These are phyloP conservation scores for Lasius platythorax DNA, from an alignment of 2,888 invertebrate species.

Conservation along the genomic window DNA sequence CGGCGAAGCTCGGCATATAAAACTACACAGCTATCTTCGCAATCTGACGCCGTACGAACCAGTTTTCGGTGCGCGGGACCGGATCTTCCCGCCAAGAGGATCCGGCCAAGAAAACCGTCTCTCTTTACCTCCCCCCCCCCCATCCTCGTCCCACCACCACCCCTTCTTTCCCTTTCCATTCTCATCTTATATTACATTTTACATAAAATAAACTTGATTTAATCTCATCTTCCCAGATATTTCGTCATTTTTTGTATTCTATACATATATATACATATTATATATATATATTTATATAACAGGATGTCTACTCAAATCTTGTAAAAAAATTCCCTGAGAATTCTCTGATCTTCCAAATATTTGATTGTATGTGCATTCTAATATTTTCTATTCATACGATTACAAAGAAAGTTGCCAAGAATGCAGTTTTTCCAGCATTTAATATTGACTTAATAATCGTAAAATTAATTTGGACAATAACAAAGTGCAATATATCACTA, in stretches of 20 bases:
- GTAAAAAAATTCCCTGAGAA: no score
- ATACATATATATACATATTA: not conserved
- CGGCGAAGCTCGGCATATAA: conserved; percentile 78
- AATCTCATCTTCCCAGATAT: not conserved
- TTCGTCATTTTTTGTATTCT: not conserved
- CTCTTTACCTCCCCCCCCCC: not conserved
- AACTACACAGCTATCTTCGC: conserved; percentile 82
- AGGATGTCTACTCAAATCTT: no score
- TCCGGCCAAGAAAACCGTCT: conserved; percentile 59
- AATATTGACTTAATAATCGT: no score
- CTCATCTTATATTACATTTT: conserved; percentile 20
- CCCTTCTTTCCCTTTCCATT: not conserved
- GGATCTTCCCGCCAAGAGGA: conserved; percentile 62
- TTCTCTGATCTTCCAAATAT: no score
- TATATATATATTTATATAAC: no score
- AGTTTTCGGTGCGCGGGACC: conserved; percentile 81
- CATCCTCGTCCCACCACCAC: not conserved
- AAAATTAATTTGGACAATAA: no score
- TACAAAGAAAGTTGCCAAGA: no score
- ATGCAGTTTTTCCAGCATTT: no score
- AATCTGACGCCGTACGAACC: conserved; percentile 85
- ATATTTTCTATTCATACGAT: no score
- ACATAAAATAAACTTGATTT: not conserved
- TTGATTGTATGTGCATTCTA: no score
- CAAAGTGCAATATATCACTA: no score